Percentiles rank a stretch among this genome's conserved stretches.
Evolutionary conservation across 35 echinoderm and acorn worm species (phyloP).

Genomic region (Heliocidaris tuberculata): DNA sequence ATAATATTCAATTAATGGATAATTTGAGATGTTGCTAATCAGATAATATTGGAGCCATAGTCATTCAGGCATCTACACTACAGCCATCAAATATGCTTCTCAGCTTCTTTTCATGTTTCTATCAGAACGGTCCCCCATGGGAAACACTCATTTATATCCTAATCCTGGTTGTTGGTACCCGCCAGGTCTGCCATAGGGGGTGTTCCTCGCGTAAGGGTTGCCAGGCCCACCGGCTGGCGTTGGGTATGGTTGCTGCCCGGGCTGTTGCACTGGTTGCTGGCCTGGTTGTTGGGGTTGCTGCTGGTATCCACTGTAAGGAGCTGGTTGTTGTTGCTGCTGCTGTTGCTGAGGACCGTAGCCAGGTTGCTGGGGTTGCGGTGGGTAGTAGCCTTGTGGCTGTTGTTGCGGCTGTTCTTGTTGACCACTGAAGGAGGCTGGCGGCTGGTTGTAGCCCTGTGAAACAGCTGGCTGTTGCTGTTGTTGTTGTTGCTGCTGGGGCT

Average conservation of each 20-base stretch:
- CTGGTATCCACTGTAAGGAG: conserved; percentile 33
- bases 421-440: not conserved
- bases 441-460: conserved; percentile 25
- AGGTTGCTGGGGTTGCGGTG: not conserved
- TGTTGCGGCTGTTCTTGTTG: conserved; percentile 11
- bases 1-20: no score
- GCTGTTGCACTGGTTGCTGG: conserved; percentile 26
- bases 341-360: not conserved
- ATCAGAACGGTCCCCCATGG: not conserved
- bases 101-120: not conserved
- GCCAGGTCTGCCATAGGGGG: conserved; percentile 50
- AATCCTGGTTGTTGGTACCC: conserved; percentile 48
- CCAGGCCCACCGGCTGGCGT: not conserved
- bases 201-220: conserved; percentile 70
- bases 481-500: conserved; percentile 6
- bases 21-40: no score
- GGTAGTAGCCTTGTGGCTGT: not conserved
- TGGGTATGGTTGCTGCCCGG: conserved; percentile 21
- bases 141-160: conserved; percentile 55
- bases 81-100: not conserved
- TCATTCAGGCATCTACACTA: no score
- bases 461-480: conserved; percentile 25
- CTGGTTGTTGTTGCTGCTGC: conserved; percentile 19
- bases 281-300: not conserved
- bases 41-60: no score